A percentile compares a stretch with the other conserved stretches of the same genome.
These are phyloP conservation scores for Dryomyza anilis DNA, from an alignment of 2,888 invertebrate genomes.

Conservation along the genomic window DNA sequence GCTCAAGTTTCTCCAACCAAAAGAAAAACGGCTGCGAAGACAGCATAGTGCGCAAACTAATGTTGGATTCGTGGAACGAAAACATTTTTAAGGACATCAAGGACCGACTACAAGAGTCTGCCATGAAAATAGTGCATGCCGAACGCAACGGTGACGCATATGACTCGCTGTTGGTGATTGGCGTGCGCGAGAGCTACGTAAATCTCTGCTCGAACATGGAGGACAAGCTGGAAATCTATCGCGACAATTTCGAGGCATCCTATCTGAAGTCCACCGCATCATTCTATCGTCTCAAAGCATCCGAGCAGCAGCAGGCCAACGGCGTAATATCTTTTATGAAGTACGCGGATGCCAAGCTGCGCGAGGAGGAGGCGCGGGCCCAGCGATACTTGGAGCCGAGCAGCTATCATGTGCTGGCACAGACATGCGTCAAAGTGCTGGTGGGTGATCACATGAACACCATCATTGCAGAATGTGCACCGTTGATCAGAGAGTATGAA, in stretches of 20 bases:
- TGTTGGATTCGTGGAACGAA: constrained; percentile 98
- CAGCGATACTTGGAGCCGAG: constrained; percentile 91
- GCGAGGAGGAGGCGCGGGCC: constrained; percentile 93
- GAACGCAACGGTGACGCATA: constrained; percentile 98
- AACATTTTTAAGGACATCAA: constrained; percentile 96
- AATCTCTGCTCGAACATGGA: constrained; percentile 92
- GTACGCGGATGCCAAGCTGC: constrained; percentile 92
- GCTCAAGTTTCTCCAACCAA: constrained; percentile 49
- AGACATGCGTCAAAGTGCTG: constrained; percentile 92
- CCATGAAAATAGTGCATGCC: constrained; percentile 96
- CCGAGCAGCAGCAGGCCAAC: constrained; percentile 84
- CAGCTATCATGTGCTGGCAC: constrained; percentile 83
- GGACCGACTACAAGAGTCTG: constrained; percentile 88
- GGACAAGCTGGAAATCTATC: constrained; percentile 93
- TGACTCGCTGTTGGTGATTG: constrained; percentile 96
- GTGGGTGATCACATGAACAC: constrained; percentile 90
- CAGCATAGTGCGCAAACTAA: constrained; percentile 90
- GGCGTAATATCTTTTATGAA: constrained; percentile 97
- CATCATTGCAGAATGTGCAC: constrained; percentile 92
- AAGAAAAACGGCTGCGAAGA: constrained; percentile 76
- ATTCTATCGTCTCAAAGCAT: constrained; percentile 91
- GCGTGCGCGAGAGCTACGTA: constrained; percentile 97
- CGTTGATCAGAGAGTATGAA: constrained; percentile 90
- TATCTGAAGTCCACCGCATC: constrained; percentile 91
- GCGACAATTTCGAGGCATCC: constrained; percentile 95